Conservation (phyloP, 2,888 invertebrate genomes). For the Syrista parreyssii region DNA sequence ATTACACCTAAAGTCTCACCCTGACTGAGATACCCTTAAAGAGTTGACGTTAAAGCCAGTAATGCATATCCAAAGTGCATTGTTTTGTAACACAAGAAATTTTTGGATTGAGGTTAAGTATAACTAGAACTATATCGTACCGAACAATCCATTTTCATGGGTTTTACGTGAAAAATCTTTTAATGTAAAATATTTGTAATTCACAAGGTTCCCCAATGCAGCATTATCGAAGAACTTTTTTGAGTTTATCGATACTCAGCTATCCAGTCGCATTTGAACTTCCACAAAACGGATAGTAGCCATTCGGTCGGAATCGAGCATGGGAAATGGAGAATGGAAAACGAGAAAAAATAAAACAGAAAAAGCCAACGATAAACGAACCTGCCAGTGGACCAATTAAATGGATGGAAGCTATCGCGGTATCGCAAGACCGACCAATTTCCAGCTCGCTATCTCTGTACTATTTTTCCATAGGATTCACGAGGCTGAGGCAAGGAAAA, state of each 20-base stretch:
- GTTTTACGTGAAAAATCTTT: background rate
- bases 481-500: constrained; percentile 6
- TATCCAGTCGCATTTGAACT: background rate
- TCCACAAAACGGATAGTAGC: background rate
- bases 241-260: background rate
- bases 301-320: background rate
- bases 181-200: background rate
- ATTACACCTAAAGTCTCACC: constrained; percentile 31
- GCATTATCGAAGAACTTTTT: background rate
- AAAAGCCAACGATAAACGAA: background rate
- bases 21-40: constrained; percentile 48
- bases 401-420: background rate
- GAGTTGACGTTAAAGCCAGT: constrained; percentile 34
- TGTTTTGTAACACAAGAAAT: constrained; percentile 35
- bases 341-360: background rate
- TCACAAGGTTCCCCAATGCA: background rate
- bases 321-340: background rate
- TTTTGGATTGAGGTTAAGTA: background rate
- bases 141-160: background rate
- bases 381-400: background rate
- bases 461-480: constrained; percentile 38
- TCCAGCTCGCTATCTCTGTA: constrained; percentile 34
- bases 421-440: constrained; percentile 32
- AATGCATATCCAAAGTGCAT: constrained; percentile 24
- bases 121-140: background rate